phyloP scores from a whole-genome alignment of 2,113 vertebrate genomes.

The Dipodomys merriami region DNA sequence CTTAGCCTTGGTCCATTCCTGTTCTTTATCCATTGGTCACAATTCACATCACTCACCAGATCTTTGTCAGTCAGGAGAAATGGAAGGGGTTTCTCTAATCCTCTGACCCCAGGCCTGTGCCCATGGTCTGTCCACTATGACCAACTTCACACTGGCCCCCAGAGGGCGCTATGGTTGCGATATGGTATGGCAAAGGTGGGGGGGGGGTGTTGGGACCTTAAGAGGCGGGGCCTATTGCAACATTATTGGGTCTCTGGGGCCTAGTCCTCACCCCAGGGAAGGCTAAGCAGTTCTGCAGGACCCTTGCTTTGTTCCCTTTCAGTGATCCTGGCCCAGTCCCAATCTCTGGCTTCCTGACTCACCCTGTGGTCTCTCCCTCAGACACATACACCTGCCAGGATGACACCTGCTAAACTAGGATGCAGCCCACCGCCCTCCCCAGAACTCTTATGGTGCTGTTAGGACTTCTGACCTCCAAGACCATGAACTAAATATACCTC shows the following conservation, averaged over 20 bases:
- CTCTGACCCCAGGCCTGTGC: not conserved
- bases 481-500: not conserved
- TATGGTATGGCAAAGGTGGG: not conserved
- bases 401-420: not conserved
- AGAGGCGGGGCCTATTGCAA: not conserved
- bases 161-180: not conserved
- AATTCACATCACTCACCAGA: not conserved
- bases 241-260: not conserved
- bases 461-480: not conserved
- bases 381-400: not conserved
- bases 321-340: not conserved
- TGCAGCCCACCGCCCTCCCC: not conserved
- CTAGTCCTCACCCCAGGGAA: not conserved
- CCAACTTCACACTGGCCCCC: not conserved
- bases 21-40: too few species aligned
- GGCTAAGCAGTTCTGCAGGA: not conserved
- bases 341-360: not conserved
- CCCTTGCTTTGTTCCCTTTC: not conserved
- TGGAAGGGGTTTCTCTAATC: not conserved
- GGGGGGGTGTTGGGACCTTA: not conserved
- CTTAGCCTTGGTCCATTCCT: too few species aligned
- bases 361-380: not conserved
- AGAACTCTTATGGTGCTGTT: not conserved
- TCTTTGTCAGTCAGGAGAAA: not conserved
- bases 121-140: not conserved